Evolutionary conservation across 2,888 invertebrate genomes (phyloP), one percentile per base, ranked within the genome.

Genomic region (Amblyjoppa proteus): DNA sequence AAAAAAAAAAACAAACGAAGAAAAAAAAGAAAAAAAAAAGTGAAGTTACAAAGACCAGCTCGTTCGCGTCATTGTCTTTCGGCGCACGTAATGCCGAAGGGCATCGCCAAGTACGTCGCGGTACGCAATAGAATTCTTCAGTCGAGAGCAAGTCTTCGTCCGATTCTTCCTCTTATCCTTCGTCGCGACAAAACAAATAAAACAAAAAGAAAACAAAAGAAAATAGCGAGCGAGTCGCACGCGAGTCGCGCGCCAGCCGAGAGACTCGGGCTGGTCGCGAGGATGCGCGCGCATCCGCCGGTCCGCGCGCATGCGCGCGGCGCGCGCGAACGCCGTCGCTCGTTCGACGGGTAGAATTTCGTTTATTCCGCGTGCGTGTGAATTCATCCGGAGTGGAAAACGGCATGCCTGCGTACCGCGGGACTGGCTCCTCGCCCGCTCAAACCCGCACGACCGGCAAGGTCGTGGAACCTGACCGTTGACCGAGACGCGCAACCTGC

Each of bases 361-460:
- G 64, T 61, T 13, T 28, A n/a, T 41, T 4, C 11, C 16, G 34
- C 56, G 78, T 2, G 41, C 41, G 71, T 68, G n/a, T 41, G 7
- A 7, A 68, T 38, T 20, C 41, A 3, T 20, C 45, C 41, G 45
- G 28, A 58, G 64, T 71, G 85, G 74, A 75, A 81, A 82, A 78
- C 77, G 85, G 85, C 71, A 85, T 85, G 88, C 87, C 88, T 80
- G 20, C 20, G 85, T 58, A 74, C 28, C 71, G 53, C 69, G 68
- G 68, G 66, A 74, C 81, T 51, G 68, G 89, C 86, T 80, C 86
- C 81, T 45, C 16, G 51, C 90, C 86, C 88, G 92, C 91, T 89
- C 89, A 90, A 92, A 92, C 93, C 90, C 91, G 92, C 90, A 90
- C 88, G 89, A 89, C 91, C 90, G 87, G 90, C 92, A 92, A 92